Percentiles rank a stretch among this genome's conserved stretches.
These are phyloP conservation scores for Stegodyphus mimosarum DNA, from an alignment of 1,140 invertebrate genomes.

Conservation along the genomic window DNA sequence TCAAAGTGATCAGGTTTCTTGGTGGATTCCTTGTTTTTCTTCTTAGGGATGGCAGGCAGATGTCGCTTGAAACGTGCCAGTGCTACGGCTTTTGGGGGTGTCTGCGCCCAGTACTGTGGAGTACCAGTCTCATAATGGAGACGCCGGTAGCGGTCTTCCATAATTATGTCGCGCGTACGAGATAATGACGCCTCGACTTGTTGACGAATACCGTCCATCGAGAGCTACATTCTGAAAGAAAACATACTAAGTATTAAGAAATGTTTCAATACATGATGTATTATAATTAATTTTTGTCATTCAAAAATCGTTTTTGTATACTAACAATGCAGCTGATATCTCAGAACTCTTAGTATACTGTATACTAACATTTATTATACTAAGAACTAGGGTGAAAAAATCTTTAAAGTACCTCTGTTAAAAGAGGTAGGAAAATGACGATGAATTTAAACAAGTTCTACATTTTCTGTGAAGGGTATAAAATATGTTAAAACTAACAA, in stretches of 20 bases:
- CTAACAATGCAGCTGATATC: no score
- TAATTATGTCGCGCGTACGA: constrained; percentile 27
- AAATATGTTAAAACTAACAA: no score
- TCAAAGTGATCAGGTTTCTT: constrained; percentile 35
- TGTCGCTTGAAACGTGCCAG: constrained; percentile 39
- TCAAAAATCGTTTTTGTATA: no score
- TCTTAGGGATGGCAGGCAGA: constrained; percentile 39
- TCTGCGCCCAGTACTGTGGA: constrained; percentile 31
- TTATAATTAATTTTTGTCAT: no score
- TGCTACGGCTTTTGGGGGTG: constrained; percentile 32
- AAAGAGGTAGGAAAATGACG: no score
- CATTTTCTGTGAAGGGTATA: no score
- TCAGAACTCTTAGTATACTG: no score
- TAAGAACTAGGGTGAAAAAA: no score
- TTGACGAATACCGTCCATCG: constrained; percentile 45
- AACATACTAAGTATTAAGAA: not conserved
- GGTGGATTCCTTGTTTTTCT: constrained; percentile 33
- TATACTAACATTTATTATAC: no score
- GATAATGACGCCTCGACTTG: constrained; percentile 32
- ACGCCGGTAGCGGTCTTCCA: constrained; percentile 54
- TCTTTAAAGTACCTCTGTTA: no score
- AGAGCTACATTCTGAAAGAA: constrained; percentile 43
- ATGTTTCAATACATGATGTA: no score
- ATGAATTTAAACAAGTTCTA: no score
- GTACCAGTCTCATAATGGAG: constrained; percentile 39